Conservation (phyloP, 1,140 invertebrate species). For the Pseudachorutes palmiensis region DNA sequence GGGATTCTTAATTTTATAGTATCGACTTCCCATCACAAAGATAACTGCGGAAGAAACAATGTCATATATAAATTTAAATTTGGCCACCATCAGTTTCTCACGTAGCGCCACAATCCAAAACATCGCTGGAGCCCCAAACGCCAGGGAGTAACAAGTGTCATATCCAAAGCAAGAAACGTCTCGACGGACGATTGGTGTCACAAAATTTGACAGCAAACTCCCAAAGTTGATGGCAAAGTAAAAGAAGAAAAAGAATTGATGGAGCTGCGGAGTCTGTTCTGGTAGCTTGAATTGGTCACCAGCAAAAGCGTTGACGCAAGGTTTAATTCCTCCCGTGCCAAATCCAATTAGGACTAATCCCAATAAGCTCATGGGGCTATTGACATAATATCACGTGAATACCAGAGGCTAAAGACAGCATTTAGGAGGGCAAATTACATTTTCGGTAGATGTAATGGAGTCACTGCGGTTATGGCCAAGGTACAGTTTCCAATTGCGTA, state of each 20-base stretch:
- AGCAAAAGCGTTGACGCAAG: slow-evolving; percentile 92
- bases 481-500: slow-evolving; percentile 76
- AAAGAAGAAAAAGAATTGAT: slow-evolving; percentile 84
- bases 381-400: slow-evolving; percentile 26
- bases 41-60: slow-evolving; percentile 55
- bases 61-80: not conserved
- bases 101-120: slow-evolving; percentile 74
- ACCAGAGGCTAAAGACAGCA: not conserved
- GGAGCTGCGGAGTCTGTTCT: slow-evolving; percentile 63
- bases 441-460: slow-evolving; percentile 49
- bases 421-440: slow-evolving; percentile 46
- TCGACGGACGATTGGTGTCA: slow-evolving; percentile 77
- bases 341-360: slow-evolving; percentile 74
- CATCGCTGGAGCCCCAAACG: slow-evolving; percentile 81
- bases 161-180: slow-evolving; percentile 73
- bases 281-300: slow-evolving; percentile 88
- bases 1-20: slow-evolving; percentile 69
- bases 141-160: slow-evolving; percentile 75
- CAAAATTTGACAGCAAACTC: slow-evolving; percentile 76
- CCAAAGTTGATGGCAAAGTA: slow-evolving; percentile 91
- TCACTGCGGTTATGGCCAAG: slow-evolving; percentile 58
- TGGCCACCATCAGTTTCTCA: too few relatives aligned
- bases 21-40: slow-evolving; percentile 63
- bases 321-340: slow-evolving; percentile 94
- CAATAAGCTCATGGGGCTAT: slow-evolving; percentile 52